phyloP scores from a whole-genome alignment of 2,113 vertebrate genomes.

The Otolemur garnettii region DNA sequence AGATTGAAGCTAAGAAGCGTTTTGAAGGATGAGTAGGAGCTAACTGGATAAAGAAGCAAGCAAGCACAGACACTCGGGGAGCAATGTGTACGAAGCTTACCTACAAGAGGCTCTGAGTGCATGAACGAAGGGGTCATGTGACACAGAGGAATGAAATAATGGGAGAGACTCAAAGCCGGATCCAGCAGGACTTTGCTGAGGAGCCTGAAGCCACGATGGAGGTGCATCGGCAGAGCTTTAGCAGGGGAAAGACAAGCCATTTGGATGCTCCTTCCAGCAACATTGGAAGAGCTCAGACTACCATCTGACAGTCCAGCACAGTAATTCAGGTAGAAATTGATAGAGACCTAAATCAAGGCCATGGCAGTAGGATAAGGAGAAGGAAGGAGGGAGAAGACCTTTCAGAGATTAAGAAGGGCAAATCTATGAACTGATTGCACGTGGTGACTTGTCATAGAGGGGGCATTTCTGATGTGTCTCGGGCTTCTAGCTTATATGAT shows the following conservation, averaged over 20 bases:
- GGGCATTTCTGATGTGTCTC: not conserved
- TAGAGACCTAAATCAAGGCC: not conserved
- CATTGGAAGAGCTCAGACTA: not conserved
- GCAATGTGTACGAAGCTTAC: not conserved
- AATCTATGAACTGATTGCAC: not conserved
- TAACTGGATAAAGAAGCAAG: not conserved
- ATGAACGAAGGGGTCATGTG: not conserved
- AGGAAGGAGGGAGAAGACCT: not conserved
- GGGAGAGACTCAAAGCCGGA: not conserved
- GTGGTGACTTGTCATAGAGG: not conserved
- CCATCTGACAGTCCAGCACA: not conserved
- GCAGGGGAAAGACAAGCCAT: not conserved
- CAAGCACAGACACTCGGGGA: not conserved
- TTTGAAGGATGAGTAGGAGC: slow-evolving; percentile 37
- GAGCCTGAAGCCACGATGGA: not conserved
- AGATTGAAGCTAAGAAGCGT: not conserved
- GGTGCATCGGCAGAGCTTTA: not conserved
- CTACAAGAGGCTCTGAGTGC: not conserved
- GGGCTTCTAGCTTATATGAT: not conserved
- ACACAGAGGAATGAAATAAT: not conserved
- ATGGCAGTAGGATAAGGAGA: not conserved
- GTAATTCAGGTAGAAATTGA: not conserved
- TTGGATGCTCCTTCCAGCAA: not conserved
- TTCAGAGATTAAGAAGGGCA: not conserved
- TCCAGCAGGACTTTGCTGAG: not conserved